These are phyloP conservation scores for Tenebrio molitor DNA, from an alignment of 1,140 invertebrate genomes.

Conservation along the genomic window DNA sequence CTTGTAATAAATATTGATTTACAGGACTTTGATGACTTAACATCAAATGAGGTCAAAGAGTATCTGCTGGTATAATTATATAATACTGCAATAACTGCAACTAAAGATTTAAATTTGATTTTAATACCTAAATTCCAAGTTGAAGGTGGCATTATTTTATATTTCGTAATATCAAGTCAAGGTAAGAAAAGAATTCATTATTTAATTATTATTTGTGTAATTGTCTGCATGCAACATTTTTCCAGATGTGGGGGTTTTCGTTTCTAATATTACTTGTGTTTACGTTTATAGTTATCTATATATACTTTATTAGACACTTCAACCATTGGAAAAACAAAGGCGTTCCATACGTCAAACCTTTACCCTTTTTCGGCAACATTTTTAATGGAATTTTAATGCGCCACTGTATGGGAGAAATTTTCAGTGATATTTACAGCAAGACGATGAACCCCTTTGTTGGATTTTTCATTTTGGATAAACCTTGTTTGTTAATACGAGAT, in stretches of 20 bases:
- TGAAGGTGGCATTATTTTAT: too few species aligned
- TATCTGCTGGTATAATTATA: too few species aligned
- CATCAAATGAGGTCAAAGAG: too few species aligned
- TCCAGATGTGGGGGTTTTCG: not conserved
- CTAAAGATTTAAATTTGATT: too few species aligned
- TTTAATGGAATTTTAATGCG: conserved; percentile 55
- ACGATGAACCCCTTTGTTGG: conserved; percentile 58
- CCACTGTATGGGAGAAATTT: conserved; percentile 1
- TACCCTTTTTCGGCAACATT: conserved; percentile 63
- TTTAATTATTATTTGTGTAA: too few species aligned
- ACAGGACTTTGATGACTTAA: too few species aligned
- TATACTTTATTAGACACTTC: conserved; percentile 50
- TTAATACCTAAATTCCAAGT: too few species aligned
- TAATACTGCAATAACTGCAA: too few species aligned
- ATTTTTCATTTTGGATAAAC: conserved; percentile 61
- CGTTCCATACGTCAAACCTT: conserved; percentile 59
- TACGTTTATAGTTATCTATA: conserved; percentile 41
- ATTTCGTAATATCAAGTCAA: too few species aligned
- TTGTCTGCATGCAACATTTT: too few species aligned
- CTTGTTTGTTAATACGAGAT: conserved; percentile 66
- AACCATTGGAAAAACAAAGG: conserved; percentile 61
- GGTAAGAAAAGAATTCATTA: too few species aligned
- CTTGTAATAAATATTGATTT: too few species aligned
- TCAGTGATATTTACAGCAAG: conserved; percentile 58
- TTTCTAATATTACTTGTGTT: not conserved